Conservation (phyloP, 2,113 vertebrate genomes). For the Aix galericulata region DNA sequence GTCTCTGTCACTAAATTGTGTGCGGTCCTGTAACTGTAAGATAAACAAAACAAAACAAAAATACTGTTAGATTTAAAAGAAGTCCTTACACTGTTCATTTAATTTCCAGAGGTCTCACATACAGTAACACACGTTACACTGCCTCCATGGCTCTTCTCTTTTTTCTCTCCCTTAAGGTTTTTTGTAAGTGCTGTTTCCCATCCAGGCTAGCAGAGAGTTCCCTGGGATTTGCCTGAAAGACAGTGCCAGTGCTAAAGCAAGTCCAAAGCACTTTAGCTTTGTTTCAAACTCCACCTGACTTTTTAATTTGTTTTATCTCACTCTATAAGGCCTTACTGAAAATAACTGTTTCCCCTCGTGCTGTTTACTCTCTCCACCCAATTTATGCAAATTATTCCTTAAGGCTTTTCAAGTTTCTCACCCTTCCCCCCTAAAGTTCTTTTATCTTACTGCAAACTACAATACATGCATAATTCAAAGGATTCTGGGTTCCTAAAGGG, state of each 20-base stretch:
- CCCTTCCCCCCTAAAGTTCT: slow-evolving; percentile 40
- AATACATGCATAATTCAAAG: slow-evolving; percentile 68
- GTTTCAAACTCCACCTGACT: slow-evolving; percentile 27
- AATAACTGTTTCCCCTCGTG: background rate
- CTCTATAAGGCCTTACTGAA: background rate
- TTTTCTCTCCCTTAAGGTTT: background rate
- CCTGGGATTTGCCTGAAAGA: slow-evolving; percentile 27
- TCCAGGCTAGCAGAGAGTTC: background rate
- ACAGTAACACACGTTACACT: background rate
- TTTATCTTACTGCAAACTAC: slow-evolving; percentile 67
- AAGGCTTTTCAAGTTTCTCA: slow-evolving; percentile 51
- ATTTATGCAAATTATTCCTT: slow-evolving; percentile 54
- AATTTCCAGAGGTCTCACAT: background rate
- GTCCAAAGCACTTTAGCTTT: slow-evolving; percentile 20
- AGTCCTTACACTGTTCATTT: background rate
- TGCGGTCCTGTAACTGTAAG: slow-evolving; percentile 94
- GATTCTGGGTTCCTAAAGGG: slow-evolving; percentile 47
- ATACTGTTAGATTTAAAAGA: slow-evolving; percentile 1
- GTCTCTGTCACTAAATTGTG: slow-evolving; percentile 95
- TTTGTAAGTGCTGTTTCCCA: background rate
- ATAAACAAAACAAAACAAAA: slow-evolving; percentile 53
- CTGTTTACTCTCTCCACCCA: slow-evolving; percentile 59
- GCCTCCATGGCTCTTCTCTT: background rate
- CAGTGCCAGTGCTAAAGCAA: background rate
- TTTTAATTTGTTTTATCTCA: slow-evolving; percentile 32